These are phyloP conservation scores for Drosophila orosa DNA, from an alignment of 1,140 invertebrate species.

Conservation along the genomic window DNA sequence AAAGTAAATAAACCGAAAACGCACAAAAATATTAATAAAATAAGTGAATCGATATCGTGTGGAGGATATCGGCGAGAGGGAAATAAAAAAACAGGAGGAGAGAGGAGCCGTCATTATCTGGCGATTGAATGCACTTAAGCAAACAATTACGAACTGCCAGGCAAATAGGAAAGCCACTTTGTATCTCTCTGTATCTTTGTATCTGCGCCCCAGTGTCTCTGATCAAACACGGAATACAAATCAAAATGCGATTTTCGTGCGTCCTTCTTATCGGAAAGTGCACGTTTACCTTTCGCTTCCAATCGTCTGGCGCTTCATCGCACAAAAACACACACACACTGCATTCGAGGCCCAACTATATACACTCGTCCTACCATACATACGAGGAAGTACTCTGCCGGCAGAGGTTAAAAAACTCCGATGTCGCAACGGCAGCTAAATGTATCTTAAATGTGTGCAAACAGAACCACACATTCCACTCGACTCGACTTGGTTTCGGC, in stretches of 20 bases:
- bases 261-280: slow-evolving; percentile 64
- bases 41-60: slow-evolving; percentile 18
- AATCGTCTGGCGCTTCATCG: slow-evolving; percentile 57
- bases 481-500: slow-evolving; percentile 33
- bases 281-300: slow-evolving; percentile 61
- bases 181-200: slow-evolving; percentile 21
- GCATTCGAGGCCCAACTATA: slow-evolving; percentile 3
- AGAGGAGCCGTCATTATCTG: slow-evolving; percentile 66
- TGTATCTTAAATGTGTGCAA: slow-evolving; percentile 70
- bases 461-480: slow-evolving; percentile 65
- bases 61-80: slow-evolving; percentile 24
- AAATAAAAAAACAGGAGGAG: slow-evolving; percentile 12
- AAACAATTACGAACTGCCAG: slow-evolving; percentile 71
- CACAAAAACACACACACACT: slow-evolving; percentile 6
- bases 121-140: slow-evolving; percentile 74
- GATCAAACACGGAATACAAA: slow-evolving; percentile 74
- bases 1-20: slow-evolving; percentile 58
- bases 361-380: background rate
- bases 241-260: slow-evolving; percentile 77
- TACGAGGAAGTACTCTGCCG: slow-evolving; percentile 45
- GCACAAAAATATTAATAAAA: slow-evolving; percentile 53
- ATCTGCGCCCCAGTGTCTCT: slow-evolving; percentile 51
- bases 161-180: slow-evolving; percentile 51
- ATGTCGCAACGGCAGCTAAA: slow-evolving; percentile 66
- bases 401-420: slow-evolving; percentile 70